Evolutionary conservation across 2,113 vertebrate species (phyloP), one percentile per base, ranked within the genome.

Genomic region (Vulpes vulpes): DNA sequence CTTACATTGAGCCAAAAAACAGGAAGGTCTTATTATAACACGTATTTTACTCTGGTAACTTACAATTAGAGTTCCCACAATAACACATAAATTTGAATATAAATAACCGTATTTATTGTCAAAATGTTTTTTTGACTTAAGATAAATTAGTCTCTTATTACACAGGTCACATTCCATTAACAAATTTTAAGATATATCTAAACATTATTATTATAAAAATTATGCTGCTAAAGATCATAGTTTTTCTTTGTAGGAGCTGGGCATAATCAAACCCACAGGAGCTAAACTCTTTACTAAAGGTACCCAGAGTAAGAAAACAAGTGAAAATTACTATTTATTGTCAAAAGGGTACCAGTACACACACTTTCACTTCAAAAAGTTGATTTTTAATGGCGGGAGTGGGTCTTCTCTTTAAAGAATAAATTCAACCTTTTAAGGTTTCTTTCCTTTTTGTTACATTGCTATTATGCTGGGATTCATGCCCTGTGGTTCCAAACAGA

Each of bases 51-150:
- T 89, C 89, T 53, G 17, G 38, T 74, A 95, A 95, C 59, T 71
- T 89, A 64, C 64, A 94, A 96, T 69, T 88, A 92, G 69, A 97
- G 53, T 74, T 97, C 60, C 55, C 20, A 82, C 53, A 95, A 95
- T 49, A 91, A 69, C 43, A 88, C 49, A 92, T 71, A 88, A 69
- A 96, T 81, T 59, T 97, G 69, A 96, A 97, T 95, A 96, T 84
- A 96, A 97, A 96, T 78, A 85, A 74, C 49, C 9, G 55, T 30
- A 71, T 67, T 84, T 89, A 84, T 91, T 96, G 90, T 88, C 74
- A 96, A 95, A 97, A 96, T 88, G 76, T 73, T 92, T 97, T 73
- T 86, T 59, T 82, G 20, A 86, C 53, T 92, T 60, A 89, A 95
- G 80, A 95, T 74, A 92, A 96, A 90, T 78, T 25, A 71, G 91